A percentile compares a stretch with the other conserved stretches of the same genome.
These are phyloP conservation scores for Bimastos eiseni DNA, from an alignment of 2,888 invertebrate species.

Conservation along the genomic window DNA sequence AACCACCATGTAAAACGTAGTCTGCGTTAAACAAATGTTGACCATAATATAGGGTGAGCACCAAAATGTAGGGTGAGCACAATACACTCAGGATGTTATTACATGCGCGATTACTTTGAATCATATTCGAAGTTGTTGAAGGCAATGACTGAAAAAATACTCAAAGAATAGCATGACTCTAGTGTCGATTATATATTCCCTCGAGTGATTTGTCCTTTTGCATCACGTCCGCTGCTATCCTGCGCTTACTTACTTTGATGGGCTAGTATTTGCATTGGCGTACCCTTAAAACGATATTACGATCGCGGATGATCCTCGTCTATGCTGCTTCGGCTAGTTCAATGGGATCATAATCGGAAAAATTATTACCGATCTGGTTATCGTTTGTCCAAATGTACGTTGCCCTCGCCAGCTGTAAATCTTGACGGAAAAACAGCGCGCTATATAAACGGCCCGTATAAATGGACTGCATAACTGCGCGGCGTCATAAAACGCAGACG, in stretches of 20 bases:
- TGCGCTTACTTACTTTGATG: neutral
- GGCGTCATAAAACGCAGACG: neutral
- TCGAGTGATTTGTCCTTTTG: neutral
- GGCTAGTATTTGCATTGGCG: neutral
- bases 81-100: too few relatives aligned
- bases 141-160: too few relatives aligned
- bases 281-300: neutral
- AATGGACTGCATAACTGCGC: neutral
- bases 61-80: too few relatives aligned
- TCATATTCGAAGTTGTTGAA: too few relatives aligned
- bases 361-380: neutral
- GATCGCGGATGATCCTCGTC: neutral
- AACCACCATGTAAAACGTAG: too few relatives aligned
- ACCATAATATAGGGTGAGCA: too few relatives aligned
- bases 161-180: neutral
- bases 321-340: neutral
- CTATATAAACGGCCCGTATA: neutral
- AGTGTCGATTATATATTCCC: neutral
- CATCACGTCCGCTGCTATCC: neutral
- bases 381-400: slow-evolving; percentile 20
- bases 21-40: too few relatives aligned
- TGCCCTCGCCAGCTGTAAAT: neutral
- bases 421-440: neutral
- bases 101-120: neutral
- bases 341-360: neutral